These are phyloP conservation scores for Dipodomys merriami DNA, from an alignment of 2,113 vertebrate species.

Conservation along the genomic window DNA sequence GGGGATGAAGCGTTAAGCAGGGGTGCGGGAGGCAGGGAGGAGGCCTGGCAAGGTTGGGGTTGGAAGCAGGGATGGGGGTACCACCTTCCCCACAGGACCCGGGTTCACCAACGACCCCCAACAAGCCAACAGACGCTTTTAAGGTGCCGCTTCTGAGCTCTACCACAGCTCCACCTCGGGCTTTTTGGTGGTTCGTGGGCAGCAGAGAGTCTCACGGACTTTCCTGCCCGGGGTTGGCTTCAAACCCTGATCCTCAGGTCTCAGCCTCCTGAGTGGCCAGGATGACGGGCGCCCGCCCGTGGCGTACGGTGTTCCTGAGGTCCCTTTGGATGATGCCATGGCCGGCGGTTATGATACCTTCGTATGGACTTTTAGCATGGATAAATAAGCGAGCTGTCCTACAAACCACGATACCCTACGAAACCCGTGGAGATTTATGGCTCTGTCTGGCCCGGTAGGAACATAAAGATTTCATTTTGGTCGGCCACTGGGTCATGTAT, in stretches of 20 bases:
- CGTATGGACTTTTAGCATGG: neutral
- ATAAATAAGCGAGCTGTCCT: neutral
- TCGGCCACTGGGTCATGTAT: constrained; percentile 37
- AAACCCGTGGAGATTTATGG: constrained; percentile 32
- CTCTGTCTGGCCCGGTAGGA: neutral
- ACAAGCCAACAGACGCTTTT: too few relatives aligned
- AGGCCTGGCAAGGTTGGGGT: neutral
- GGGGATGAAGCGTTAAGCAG: neutral
- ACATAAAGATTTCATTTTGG: constrained; percentile 53
- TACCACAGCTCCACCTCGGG: too few relatives aligned
- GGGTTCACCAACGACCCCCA: too few relatives aligned
- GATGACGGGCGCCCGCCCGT: too few relatives aligned
- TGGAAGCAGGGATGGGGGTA: neutral
- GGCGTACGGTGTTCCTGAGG: too few relatives aligned
- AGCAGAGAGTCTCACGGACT: too few relatives aligned
- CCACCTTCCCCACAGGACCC: neutral
- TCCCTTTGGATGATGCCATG: too few relatives aligned
- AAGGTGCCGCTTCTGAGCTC: too few relatives aligned
- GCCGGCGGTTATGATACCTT: neutral
- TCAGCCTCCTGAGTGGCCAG: too few relatives aligned
- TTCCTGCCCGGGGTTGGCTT: too few relatives aligned
- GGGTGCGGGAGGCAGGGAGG: neutral
- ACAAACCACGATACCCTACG: constrained; percentile 1
- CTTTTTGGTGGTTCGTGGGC: too few relatives aligned
- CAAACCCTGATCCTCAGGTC: too few relatives aligned